A percentile compares a stretch with the other conserved stretches of the same genome.
Conservation (phyloP, 2,113 vertebrate genomes). For the Mus pahari region DNA sequence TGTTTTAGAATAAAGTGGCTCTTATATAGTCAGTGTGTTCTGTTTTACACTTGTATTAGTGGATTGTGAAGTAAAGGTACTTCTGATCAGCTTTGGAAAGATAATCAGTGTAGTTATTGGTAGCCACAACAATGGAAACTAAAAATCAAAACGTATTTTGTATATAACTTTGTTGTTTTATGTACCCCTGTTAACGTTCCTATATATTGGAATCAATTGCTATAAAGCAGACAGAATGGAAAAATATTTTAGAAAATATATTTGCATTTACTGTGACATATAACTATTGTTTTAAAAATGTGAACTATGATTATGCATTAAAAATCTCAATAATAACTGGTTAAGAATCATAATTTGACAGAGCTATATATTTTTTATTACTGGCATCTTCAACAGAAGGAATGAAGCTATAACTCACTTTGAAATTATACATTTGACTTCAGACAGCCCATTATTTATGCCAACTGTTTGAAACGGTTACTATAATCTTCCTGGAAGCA, state of each 20-base stretch:
- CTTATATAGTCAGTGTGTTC: neutral
- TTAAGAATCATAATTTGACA: conserved; percentile 26
- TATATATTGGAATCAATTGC: neutral
- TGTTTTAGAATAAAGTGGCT: neutral
- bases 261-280: neutral
- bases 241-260: neutral
- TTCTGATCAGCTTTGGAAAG: conserved; percentile 11
- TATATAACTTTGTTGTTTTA: neutral
- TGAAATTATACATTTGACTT: conserved; percentile 17
- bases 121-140: neutral
- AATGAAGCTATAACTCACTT: neutral
- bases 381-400: neutral
- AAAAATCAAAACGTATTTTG: neutral
- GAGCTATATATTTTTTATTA: neutral
- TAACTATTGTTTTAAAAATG: neutral
- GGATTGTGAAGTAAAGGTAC: neutral
- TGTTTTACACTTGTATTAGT: neutral
- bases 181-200: neutral
- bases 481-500: conserved; percentile 1
- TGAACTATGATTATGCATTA: neutral
- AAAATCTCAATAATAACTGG: conserved; percentile 1
- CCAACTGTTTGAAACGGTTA: neutral
- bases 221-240: neutral
- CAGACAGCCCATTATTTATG: conserved; percentile 26
- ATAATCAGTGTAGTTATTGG: neutral